These are phyloP conservation scores for Sardina pilchardus DNA, from an alignment of 2,113 vertebrate genomes.

Conservation along the genomic window DNA sequence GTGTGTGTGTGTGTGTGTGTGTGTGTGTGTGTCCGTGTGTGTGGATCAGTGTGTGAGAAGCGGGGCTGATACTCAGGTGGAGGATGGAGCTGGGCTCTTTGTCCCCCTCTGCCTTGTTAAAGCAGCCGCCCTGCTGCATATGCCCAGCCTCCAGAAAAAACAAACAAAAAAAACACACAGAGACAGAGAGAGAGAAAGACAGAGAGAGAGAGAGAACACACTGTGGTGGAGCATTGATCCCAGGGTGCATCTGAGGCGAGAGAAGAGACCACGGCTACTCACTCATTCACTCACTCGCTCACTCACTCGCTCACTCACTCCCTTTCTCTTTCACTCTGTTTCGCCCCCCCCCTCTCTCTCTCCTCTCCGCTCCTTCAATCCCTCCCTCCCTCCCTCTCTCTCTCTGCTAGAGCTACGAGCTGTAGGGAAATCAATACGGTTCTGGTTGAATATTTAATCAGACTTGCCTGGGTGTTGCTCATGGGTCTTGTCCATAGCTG, in stretches of 20 bases:
- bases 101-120: slow-evolving; percentile 30
- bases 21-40: not conserved
- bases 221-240: slow-evolving; percentile 46
- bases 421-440: not conserved
- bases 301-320: not conserved
- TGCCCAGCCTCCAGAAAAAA: slow-evolving; percentile 10
- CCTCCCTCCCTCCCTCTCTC: not conserved
- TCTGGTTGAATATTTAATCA: slow-evolving; percentile 11
- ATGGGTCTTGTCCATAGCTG: slow-evolving; percentile 1
- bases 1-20: not conserved
- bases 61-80: not conserved
- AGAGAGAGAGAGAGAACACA: slow-evolving; percentile 25
- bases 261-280: slow-evolving; percentile 1
- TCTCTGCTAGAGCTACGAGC: not conserved
- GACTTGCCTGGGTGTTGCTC: slow-evolving; percentile 1
- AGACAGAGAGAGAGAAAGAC: slow-evolving; percentile 23
- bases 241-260: slow-evolving; percentile 48
- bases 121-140: slow-evolving; percentile 36
- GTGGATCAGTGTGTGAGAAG: not conserved
- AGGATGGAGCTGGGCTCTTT: slow-evolving; percentile 16
- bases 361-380: not conserved
- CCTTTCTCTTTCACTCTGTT: not conserved
- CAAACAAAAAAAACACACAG: not conserved
- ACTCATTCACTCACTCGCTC: too few relatives aligned
- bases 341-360: not conserved